Evolutionary conservation across 2,113 vertebrate genomes (phyloP), one percentile per base, ranked within the genome.

Genomic region (Caretta caretta): DNA sequence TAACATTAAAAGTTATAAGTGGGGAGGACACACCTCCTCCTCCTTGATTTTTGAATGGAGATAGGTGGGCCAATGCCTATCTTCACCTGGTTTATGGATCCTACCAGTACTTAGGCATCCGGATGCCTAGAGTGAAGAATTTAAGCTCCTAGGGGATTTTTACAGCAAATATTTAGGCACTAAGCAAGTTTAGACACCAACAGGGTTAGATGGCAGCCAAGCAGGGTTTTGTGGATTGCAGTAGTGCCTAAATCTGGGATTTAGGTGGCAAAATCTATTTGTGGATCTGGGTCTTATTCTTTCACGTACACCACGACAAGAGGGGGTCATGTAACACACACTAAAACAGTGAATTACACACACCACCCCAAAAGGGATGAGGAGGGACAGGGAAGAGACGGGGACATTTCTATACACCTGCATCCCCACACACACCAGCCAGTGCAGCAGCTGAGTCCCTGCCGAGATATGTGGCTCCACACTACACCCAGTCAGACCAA

Each of bases 331-430:
- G 6, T 84, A 53, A 62, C 3, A 80, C 50, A 80, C 25, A 51
- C 4, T 46, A 75, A 92, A 90, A n/a, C 10, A 79, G 57, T 57
- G 24, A 42, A 46, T 46, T 42, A 42, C 24, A 46, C 65, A 19
- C 10, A 76, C 13, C 24, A 13, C 4, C 81, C 48, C 4, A 87
- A 80, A 87, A 89, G 84, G n/a, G 0, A 0, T 27, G 51, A 93
- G 82, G 49, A 72, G 80, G 46, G 76, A 83, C 9, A 3, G 93
- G 75, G 80, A 94, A 86, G 88, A 79, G 27, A 93, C 1, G 4
- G 11, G 14, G 12, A 38, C 11, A 19, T 1, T 0, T 62, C 25
- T 84, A 86, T 35, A 2, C 1, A 1, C 11, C 82, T 22, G 2
- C 4, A 31, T 19, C 62, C 31, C 95, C 49, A 93, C 20, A 3